Base-by-base conservation (phyloP, 1,140 invertebrate genomes). In the Scaptomyza montana region DNA sequence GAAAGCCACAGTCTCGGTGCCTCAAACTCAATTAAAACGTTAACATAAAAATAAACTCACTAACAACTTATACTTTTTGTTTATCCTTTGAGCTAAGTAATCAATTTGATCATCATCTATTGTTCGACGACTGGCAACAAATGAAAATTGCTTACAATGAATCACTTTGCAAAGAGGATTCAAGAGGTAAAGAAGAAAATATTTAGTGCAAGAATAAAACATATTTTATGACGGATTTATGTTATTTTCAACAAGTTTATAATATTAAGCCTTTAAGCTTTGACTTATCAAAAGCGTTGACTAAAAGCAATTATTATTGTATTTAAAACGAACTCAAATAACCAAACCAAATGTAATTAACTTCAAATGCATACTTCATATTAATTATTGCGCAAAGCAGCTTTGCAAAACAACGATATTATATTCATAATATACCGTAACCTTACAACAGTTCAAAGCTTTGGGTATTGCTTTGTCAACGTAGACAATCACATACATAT, bases 21-120 rank as follows among this genome's bases (percentile, higher is more conserved):
- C 78, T n/a, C 39, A n/a, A 63, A 50, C 28, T 60, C 39, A 75
- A 78, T 70, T 82, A 81, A 81, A 74, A 74, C 69, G 51, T 74
- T 65, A 46, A 59, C 67, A 61, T 41, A 43, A 65, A 63, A 60
- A 67, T 57, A 57, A 71, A 57, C 39, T 56, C 9, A 33, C 62
- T 28, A 36, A 30, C 54, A 59, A 9, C 36, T 54, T 50, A 9
- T 7, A 41, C 12, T 59, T 33, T 59, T 62, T 61, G 16, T 33
- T 13, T 46, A 28, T 54, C 16, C 25, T 51, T 16, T 5, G 8
- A 19, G 61, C 41, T 57, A n/a, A 53, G 57, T 66, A 66, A 66
- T 59, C 57, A 51, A 46, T 46, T 66, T 59, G 55, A 45, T 66
- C 39, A 28, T 30, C 36, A 30, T 28, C 25, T 9, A 7, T 41